Evolutionary conservation across 2,113 vertebrate genomes (phyloP).

Genomic region (Perca fluviatilis): DNA sequence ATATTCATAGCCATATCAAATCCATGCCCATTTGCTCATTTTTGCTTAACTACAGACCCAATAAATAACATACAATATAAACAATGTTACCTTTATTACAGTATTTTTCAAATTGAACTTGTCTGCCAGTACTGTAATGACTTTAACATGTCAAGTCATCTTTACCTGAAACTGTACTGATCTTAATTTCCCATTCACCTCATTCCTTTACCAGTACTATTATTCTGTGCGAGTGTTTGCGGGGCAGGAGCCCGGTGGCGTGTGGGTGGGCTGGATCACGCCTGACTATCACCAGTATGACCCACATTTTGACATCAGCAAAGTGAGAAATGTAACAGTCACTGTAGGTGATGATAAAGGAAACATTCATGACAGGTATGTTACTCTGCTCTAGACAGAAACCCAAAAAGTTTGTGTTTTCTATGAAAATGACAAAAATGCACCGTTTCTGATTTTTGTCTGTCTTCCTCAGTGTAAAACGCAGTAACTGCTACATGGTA

Average conservation of each 20-base stretch:
- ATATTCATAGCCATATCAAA: background rate
- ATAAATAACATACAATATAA: background rate
- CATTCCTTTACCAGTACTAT: conserved; percentile 86
- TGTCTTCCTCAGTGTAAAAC: conserved; percentile 87
- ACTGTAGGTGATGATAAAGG: conserved; percentile 94
- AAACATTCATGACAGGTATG: conserved; percentile 93
- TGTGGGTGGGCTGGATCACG: conserved; percentile 95
- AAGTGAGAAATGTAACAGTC: conserved; percentile 91
- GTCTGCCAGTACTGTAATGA: background rate
- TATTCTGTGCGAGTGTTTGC: conserved; percentile 93
- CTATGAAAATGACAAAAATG: background rate
- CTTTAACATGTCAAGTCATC: background rate
- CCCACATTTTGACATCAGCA: conserved; percentile 90
- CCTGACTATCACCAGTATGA: conserved; percentile 95
- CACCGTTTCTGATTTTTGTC: background rate
- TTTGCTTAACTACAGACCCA: background rate
- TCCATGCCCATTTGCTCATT: background rate
- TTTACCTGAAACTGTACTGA: background rate
- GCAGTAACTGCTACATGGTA: conserved; percentile 97
- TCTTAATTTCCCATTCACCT: conserved; percentile 11
- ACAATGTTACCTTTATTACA: background rate
- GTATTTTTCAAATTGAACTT: background rate
- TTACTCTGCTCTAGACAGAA: background rate
- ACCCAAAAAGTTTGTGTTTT: background rate
- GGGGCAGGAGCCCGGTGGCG: conserved; percentile 90